These are phyloP conservation scores for Tiliacea citrago DNA, from an alignment of 2,888 invertebrate species.

Conservation along the genomic window DNA sequence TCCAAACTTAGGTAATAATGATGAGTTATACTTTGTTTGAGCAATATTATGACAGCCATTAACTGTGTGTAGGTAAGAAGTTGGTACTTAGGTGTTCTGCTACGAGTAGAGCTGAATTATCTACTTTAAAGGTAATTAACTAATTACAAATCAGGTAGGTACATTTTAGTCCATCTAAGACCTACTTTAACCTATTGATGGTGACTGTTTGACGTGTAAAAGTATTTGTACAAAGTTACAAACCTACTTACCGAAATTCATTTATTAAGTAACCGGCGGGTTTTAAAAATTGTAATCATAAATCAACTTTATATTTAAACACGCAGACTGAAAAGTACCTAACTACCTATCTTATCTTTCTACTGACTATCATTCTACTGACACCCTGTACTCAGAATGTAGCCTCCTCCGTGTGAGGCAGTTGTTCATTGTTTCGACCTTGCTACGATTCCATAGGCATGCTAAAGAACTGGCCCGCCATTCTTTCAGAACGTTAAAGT, in stretches of 20 bases:
- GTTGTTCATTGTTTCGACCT: no score
- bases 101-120: neutral
- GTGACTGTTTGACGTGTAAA: no score
- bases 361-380: no score
- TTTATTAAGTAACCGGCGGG: neutral
- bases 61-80: neutral
- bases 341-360: no score
- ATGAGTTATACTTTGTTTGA: slow-evolving; percentile 13
- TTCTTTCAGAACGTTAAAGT: no score
- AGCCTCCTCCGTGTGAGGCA: no score
- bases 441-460: no score
- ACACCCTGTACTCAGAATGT: no score
- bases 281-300: neutral
- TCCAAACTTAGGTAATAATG: slow-evolving; percentile 24
- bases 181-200: no score
- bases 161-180: neutral
- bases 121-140: neutral
- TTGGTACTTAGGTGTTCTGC: neutral
- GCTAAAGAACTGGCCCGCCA: no score
- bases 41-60: slow-evolving; percentile 11
- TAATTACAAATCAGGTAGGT: neutral
- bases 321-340: neutral
- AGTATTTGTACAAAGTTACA: no score
- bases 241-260: no score
- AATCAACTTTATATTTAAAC: neutral